Conservation (phyloP, 2,888 invertebrate species). For the Disparrhopalites patrizii region DNA sequence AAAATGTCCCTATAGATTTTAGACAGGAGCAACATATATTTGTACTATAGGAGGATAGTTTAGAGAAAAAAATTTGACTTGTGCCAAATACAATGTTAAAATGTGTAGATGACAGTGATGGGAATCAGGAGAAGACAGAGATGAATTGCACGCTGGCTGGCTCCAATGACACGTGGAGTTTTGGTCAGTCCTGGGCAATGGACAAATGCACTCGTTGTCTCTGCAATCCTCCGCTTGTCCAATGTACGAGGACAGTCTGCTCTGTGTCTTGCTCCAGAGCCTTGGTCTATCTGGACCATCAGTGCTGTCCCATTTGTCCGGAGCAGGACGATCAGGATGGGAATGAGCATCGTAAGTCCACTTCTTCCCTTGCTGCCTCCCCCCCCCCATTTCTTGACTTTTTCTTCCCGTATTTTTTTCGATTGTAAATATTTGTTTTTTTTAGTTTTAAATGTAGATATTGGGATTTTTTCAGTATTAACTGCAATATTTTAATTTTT, state of each 20-base stretch:
- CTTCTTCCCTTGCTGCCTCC: too few relatives aligned
- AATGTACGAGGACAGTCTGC: conserved; percentile 47
- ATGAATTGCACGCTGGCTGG: conserved; percentile 21
- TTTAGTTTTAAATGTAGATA: not conserved
- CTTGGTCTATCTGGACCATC: conserved; percentile 35
- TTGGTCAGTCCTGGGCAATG: conserved; percentile 10
- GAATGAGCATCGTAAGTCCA: not conserved
- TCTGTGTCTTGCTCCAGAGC: conserved; percentile 43
- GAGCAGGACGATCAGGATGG: not conserved
- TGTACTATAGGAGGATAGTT: too few relatives aligned
- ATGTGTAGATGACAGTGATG: conserved; percentile 18
- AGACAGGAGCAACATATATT: too few relatives aligned
- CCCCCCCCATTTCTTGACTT: too few relatives aligned
- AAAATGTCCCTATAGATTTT: too few relatives aligned
- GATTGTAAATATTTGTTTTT: not conserved
- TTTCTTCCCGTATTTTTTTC: not conserved
- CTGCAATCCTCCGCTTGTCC: conserved; percentile 11
- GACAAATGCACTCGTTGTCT: conserved; percentile 8
- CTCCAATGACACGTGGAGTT: not conserved
- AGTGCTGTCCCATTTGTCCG: conserved; percentile 48
- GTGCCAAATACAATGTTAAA: too few relatives aligned
- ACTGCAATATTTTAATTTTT: too few relatives aligned
- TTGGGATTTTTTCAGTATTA: too few relatives aligned
- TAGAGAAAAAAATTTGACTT: conserved; percentile 1
- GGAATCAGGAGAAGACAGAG: conserved; percentile 23